These are phyloP conservation scores for Scrobipalpa atriplicella DNA, from an alignment of 2,888 invertebrate genomes.

Conservation along the genomic window DNA sequence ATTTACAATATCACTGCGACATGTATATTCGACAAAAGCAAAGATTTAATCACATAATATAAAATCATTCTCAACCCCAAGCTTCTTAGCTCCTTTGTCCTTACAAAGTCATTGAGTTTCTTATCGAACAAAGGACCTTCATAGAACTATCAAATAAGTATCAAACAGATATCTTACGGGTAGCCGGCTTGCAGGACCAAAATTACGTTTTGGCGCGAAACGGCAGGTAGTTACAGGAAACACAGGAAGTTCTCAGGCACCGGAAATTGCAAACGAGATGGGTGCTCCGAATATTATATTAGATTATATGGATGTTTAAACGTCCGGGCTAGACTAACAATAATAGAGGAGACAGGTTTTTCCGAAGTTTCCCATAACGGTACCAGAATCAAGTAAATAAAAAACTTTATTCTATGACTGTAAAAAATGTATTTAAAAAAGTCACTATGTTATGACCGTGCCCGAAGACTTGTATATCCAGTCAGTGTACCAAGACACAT, in stretches of 20 bases:
- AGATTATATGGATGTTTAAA: slow-evolving; percentile 4
- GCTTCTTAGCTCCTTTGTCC: background rate
- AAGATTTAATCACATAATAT: too few species aligned
- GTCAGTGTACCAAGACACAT: slow-evolving; percentile 27
- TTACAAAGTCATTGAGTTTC: background rate
- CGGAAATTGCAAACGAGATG: slow-evolving; percentile 39
- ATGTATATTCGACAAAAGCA: too few species aligned
- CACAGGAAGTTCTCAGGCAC: slow-evolving; percentile 36
- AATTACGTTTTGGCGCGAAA: slow-evolving; percentile 36
- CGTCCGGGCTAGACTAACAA: slow-evolving; percentile 3
- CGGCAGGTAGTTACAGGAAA: slow-evolving; percentile 36
- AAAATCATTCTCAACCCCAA: too few species aligned
- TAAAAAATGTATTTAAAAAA: background rate
- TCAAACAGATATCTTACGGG: slow-evolving; percentile 31
- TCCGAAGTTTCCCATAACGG: background rate
- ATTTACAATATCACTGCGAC: too few species aligned
- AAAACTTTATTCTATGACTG: background rate
- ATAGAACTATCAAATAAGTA: background rate
- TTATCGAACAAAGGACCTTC: background rate
- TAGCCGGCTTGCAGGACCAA: slow-evolving; percentile 40
- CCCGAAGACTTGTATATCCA: slow-evolving; percentile 26
- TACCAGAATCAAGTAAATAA: background rate
- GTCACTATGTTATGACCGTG: background rate
- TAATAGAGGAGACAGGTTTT: background rate
- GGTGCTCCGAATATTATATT: slow-evolving; percentile 20